Evolutionary conservation across 1,140 invertebrate species (phyloP).

Genomic region (Scaptomyza pallida): DNA sequence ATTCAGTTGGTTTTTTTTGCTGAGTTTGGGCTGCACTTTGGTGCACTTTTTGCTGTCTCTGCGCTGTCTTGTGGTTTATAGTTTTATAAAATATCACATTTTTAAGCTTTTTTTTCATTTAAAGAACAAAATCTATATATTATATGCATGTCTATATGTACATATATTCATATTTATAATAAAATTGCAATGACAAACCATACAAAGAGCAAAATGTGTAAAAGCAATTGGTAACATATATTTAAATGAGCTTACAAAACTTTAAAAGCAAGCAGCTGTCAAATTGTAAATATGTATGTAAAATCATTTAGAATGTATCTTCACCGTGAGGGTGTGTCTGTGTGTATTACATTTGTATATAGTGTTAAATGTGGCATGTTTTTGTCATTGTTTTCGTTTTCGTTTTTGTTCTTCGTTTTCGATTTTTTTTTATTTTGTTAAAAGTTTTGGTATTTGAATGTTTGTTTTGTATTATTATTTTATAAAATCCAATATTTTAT

Average conservation of each 20-base stretch:
- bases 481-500: conserved; percentile 49
- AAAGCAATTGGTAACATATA: conserved; percentile 22
- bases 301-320: conserved; percentile 10
- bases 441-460: conserved; percentile 19
- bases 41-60: conserved; percentile 20
- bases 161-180: background rate
- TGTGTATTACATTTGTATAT: conserved; percentile 19
- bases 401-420: background rate
- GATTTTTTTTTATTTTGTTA: conserved; percentile 4
- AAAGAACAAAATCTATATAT: conserved; percentile 50
- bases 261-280: conserved; percentile 31
- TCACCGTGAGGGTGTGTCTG: conserved; percentile 1
- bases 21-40: conserved; percentile 14
- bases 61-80: conserved; percentile 42
- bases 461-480: conserved; percentile 37
- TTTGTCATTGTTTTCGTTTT: background rate
- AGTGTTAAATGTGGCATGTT: conserved; percentile 23
- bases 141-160: background rate
- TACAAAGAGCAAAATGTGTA: background rate
- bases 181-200: conserved; percentile 26
- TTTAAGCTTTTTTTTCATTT: conserved; percentile 77
- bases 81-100: conserved; percentile 84
- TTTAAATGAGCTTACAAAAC: conserved; percentile 20
- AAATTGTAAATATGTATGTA: conserved; percentile 10
- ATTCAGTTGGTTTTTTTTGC: conserved; percentile 34